These are phyloP conservation scores for Acleris holmiana DNA, from an alignment of 2,888 invertebrate genomes.

Conservation along the genomic window DNA sequence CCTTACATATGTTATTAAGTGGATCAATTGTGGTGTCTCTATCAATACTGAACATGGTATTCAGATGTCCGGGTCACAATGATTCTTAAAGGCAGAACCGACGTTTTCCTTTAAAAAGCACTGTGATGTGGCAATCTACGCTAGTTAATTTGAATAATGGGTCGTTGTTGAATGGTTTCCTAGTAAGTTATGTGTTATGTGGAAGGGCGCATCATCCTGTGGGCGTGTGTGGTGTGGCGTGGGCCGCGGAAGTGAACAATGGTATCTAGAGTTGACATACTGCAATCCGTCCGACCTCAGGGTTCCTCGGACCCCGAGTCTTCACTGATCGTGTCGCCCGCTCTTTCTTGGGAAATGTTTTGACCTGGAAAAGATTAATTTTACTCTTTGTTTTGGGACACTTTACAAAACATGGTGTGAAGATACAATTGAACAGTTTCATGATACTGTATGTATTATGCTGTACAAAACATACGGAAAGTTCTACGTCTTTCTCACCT, in stretches of 20 bases:
- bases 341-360: conserved; percentile 83
- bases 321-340: conserved; percentile 81
- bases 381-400: too few relatives aligned
- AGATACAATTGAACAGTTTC: too few relatives aligned
- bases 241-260: conserved; percentile 55
- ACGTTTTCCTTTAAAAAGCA: neutral
- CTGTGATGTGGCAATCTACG: neutral
- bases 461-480: too few relatives aligned
- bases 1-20: neutral
- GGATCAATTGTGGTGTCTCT: too few relatives aligned
- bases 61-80: too few relatives aligned
- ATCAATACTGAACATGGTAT: too few relatives aligned
- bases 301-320: conserved; percentile 76
- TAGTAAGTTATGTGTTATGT: conserved; percentile 11
- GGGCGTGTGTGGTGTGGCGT: conserved; percentile 1
- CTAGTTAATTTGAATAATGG: neutral
- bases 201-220: conserved; percentile 8
- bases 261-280: conserved; percentile 82
- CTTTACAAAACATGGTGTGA: too few relatives aligned
- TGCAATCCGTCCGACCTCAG: conserved; percentile 66
- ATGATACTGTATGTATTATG: too few relatives aligned
- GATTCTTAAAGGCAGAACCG: too few relatives aligned
- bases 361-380: conserved; percentile 61
- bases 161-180: neutral
- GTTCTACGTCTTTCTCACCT: too few relatives aligned